A percentile compares a stretch with the other conserved stretches of the same genome.
These are phyloP conservation scores for Aproaerema taeniolella DNA, from an alignment of 2,888 invertebrate genomes.

Conservation along the genomic window DNA sequence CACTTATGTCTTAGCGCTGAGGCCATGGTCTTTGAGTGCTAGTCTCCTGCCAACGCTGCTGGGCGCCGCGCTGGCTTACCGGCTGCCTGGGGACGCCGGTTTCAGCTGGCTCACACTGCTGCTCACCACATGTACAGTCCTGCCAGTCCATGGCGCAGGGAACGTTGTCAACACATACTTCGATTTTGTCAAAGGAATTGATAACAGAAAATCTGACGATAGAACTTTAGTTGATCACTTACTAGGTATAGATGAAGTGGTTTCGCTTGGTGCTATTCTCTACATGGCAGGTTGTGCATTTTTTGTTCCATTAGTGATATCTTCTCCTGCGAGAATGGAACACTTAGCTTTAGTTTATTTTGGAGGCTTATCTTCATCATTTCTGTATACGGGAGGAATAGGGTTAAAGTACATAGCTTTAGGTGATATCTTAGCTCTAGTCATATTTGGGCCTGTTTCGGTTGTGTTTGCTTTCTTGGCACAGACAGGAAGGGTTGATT, in stretches of 20 bases:
- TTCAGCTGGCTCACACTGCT: slow-evolving; percentile 89
- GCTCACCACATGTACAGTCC: slow-evolving; percentile 89
- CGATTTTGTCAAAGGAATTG: slow-evolving; percentile 96
- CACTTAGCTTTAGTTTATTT: slow-evolving; percentile 96
- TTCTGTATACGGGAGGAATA: slow-evolving; percentile 97
- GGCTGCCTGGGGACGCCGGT: slow-evolving; percentile 83
- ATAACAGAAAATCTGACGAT: slow-evolving; percentile 95
- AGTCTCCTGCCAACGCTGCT: slow-evolving; percentile 94
- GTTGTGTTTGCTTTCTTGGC: slow-evolving; percentile 95
- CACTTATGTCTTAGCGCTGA: slow-evolving; percentile 90
- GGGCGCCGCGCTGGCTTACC: slow-evolving; percentile 93
- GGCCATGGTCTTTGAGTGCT: slow-evolving; percentile 96
- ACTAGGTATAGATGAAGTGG: slow-evolving; percentile 83
- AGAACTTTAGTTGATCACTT: slow-evolving; percentile 96
- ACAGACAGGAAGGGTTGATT: slow-evolving; percentile 94
- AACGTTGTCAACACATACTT: slow-evolving; percentile 98
- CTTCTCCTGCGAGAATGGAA: slow-evolving; percentile 96
- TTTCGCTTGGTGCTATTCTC: slow-evolving; percentile 91
- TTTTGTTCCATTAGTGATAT: slow-evolving; percentile 84
- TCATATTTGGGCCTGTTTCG: slow-evolving; percentile 95
- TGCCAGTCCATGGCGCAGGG: slow-evolving; percentile 96
- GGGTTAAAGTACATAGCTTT: slow-evolving; percentile 97
- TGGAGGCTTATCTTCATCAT: slow-evolving; percentile 95
- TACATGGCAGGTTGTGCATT: slow-evolving; percentile 92
- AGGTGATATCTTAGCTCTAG: slow-evolving; percentile 93